These are phyloP conservation scores for Centroberyx gerrardi DNA, from an alignment of 2,797 vertebrate genomes.

Conservation along the genomic window DNA sequence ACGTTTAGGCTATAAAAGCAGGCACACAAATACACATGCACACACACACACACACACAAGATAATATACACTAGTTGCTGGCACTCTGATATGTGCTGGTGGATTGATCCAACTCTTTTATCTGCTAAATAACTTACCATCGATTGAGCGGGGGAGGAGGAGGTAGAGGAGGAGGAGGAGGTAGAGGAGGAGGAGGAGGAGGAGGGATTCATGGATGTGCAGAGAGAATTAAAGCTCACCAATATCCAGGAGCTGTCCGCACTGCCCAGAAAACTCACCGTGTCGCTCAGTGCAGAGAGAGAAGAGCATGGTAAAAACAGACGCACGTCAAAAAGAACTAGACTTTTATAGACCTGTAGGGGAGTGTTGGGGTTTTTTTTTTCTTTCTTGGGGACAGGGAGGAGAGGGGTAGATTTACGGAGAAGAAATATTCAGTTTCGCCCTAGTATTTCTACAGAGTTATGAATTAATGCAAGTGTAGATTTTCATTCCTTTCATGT, in stretches of 20 bases:
- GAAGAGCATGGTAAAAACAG: conserved; percentile 47
- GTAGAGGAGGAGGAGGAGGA: conserved; percentile 37
- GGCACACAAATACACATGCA: conserved; percentile 41
- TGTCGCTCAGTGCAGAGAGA: conserved; percentile 47
- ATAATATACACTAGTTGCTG: conserved; percentile 80
- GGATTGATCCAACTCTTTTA: conserved; percentile 85
- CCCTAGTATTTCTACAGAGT: conserved; percentile 2
- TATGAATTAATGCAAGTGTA: conserved; percentile 23
- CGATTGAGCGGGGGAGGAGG: conserved; percentile 71
- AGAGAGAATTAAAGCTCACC: conserved; percentile 78
- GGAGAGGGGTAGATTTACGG: not conserved
- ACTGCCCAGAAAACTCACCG: conserved; percentile 61
- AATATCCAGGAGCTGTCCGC: conserved; percentile 78
- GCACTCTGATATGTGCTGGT: conserved; percentile 78
- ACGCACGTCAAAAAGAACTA: conserved; percentile 28
- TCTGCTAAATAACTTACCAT: conserved; percentile 88
- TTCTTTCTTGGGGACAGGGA: not conserved
- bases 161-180: conserved; percentile 29
- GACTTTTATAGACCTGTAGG: conserved; percentile 6
- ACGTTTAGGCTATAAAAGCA: conserved; percentile 39
- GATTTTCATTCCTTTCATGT: conserved; percentile 33
- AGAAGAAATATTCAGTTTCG: conserved; percentile 4
- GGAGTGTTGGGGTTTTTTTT: not conserved
- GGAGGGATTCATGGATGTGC: conserved; percentile 71
- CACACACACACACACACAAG: conserved; percentile 36